These are phyloP conservation scores for Andrena marginata DNA, from an alignment of 2,888 invertebrate species.

Conservation along the genomic window DNA sequence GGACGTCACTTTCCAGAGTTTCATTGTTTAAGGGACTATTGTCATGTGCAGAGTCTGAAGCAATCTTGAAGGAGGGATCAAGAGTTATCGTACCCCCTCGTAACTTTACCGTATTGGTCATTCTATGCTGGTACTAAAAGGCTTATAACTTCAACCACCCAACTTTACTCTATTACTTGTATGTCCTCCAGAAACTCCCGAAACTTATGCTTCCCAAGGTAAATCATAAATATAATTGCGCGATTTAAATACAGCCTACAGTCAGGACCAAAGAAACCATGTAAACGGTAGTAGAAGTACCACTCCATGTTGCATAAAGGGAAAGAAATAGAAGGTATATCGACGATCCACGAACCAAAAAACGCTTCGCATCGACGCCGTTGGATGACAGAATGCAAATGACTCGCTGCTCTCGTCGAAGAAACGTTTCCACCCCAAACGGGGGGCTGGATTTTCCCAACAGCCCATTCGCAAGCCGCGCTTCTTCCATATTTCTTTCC, in stretches of 20 bases:
- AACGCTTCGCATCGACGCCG: not conserved
- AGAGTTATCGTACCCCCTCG: not conserved
- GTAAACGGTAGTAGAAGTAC: too few species aligned
- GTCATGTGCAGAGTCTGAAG: not conserved
- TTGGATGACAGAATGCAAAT: not conserved
- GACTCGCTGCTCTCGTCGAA: not conserved
- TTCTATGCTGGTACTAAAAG: too few species aligned
- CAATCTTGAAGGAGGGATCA: not conserved
- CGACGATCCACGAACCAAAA: not conserved
- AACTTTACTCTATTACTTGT: too few species aligned
- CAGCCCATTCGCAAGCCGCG: conserved; percentile 14
- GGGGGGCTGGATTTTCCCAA: not conserved
- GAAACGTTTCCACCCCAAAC: not conserved
- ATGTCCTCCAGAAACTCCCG: too few species aligned
- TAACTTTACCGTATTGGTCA: too few species aligned
- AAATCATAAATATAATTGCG: too few species aligned
- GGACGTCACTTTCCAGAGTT: not conserved
- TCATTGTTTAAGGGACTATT: not conserved
- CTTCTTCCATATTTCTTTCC: conserved; percentile 43
- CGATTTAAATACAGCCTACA: too few species aligned
- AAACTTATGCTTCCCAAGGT: too few species aligned
- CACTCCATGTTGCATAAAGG: too few species aligned
- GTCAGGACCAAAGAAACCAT: too few species aligned
- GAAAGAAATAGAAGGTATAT: too few species aligned
- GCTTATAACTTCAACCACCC: too few species aligned